A percentile compares a stretch with the other conserved stretches of the same genome.
phyloP scores from a whole-genome alignment of 1,140 invertebrate genomes.

The Lucilia sericata region DNA sequence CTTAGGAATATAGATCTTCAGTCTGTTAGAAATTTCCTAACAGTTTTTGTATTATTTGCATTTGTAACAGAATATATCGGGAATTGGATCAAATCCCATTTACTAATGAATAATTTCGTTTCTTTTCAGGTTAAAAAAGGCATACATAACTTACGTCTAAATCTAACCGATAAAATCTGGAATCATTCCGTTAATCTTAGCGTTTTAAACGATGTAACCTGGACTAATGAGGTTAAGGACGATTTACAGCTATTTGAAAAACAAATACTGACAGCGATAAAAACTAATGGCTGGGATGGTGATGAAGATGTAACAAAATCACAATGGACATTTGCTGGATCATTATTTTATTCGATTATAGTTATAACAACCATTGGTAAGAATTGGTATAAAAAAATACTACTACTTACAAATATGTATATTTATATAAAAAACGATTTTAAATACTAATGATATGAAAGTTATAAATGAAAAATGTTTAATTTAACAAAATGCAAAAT shows the following conservation, averaged over 20 bases:
- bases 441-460: not conserved
- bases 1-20: too few relatives aligned
- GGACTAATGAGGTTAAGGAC: conserved; percentile 62
- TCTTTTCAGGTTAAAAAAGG: conserved; percentile 79
- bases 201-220: conserved; percentile 57
- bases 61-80: too few relatives aligned
- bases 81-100: too few relatives aligned
- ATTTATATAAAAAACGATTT: not conserved
- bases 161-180: conserved; percentile 86
- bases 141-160: conserved; percentile 78
- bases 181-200: conserved; percentile 73
- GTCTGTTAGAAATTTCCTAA: too few relatives aligned
- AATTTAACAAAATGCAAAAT: not conserved
- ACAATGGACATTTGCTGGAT: conserved; percentile 92
- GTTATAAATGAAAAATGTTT: not conserved
- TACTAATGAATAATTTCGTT: not conserved
- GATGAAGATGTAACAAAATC: conserved; percentile 80
- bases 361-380: conserved; percentile 97
- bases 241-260: conserved; percentile 79
- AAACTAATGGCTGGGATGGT: conserved; percentile 92
- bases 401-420: not conserved
- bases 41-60: too few relatives aligned
- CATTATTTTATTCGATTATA: conserved; percentile 96
- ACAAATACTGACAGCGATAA: conserved; percentile 84
- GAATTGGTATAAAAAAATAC: conserved; percentile 53